A percentile compares a stretch with the other conserved stretches of the same genome.
These are phyloP conservation scores for Eospalax fontanierii DNA, from an alignment of 2,797 vertebrate species.

Conservation along the genomic window DNA sequence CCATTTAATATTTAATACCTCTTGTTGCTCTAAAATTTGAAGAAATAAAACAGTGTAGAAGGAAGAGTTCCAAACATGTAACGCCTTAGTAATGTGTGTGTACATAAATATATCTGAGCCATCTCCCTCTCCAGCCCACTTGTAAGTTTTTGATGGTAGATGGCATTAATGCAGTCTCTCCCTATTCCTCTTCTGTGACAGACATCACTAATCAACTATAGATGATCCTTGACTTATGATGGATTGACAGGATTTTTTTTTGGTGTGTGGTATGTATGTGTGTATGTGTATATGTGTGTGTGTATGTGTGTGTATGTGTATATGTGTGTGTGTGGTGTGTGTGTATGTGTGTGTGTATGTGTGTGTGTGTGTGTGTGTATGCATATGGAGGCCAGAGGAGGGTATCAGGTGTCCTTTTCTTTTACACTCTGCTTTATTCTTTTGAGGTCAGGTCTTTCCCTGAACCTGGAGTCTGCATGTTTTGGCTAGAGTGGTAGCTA, in stretches of 20 bases:
- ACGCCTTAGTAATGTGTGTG: background rate
- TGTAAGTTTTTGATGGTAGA: background rate
- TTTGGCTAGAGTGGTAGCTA: background rate
- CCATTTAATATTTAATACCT: background rate
- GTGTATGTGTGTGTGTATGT: background rate
- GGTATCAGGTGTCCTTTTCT: background rate
- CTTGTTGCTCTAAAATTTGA: slow-evolving; percentile 47
- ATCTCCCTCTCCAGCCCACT: too few species aligned
- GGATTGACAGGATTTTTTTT: background rate
- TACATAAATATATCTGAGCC: too few species aligned
- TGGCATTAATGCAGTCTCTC: background rate
- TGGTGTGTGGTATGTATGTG: too few species aligned
- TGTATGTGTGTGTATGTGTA: too few species aligned
- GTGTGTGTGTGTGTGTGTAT: background rate
- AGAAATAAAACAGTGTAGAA: slow-evolving; percentile 4
- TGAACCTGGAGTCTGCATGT: background rate
- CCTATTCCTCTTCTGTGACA: background rate
- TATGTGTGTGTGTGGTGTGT: background rate
- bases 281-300: too few species aligned
- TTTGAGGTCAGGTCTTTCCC: background rate
- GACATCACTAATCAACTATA: background rate
- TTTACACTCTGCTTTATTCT: background rate
- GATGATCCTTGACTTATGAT: background rate
- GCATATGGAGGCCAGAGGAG: background rate
- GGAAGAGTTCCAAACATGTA: background rate